Conservation (phyloP, 1,140 invertebrate species). For the Cryptotermes secundus region DNA sequence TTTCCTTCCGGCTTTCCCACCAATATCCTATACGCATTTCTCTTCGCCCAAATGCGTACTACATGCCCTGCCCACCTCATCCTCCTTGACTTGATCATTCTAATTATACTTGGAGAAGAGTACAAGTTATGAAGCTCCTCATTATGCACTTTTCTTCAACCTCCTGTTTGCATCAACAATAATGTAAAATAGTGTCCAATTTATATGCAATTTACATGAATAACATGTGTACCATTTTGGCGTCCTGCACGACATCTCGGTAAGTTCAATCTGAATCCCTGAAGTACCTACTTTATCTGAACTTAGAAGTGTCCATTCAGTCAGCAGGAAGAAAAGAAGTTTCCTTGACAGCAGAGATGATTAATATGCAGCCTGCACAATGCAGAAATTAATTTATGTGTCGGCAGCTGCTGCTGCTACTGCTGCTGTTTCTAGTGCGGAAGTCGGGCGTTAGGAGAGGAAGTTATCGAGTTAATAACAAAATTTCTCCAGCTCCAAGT, state of each 20-base stretch:
- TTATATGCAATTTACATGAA: background rate
- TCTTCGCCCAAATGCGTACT: too few species aligned
- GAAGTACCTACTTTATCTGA: background rate
- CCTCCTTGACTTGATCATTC: too few species aligned
- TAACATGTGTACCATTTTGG: background rate
- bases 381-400: slow-evolving; percentile 13
- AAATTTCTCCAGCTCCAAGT: background rate
- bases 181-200: background rate
- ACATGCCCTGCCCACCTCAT: too few species aligned
- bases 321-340: background rate
- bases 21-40: too few species aligned
- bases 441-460: background rate
- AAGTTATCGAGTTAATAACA: background rate
- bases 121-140: too few species aligned
- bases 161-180: too few species aligned
- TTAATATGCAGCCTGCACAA: background rate
- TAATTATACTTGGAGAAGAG: too few species aligned
- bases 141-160: too few species aligned
- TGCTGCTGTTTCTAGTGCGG: slow-evolving; percentile 4
- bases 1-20: too few species aligned
- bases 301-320: background rate
- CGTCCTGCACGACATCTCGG: background rate
- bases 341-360: background rate
- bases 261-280: background rate
- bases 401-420: slow-evolving; percentile 7